Conservation (phyloP, 2,797 vertebrate species). For the Sebastes hubbsi region DNA sequence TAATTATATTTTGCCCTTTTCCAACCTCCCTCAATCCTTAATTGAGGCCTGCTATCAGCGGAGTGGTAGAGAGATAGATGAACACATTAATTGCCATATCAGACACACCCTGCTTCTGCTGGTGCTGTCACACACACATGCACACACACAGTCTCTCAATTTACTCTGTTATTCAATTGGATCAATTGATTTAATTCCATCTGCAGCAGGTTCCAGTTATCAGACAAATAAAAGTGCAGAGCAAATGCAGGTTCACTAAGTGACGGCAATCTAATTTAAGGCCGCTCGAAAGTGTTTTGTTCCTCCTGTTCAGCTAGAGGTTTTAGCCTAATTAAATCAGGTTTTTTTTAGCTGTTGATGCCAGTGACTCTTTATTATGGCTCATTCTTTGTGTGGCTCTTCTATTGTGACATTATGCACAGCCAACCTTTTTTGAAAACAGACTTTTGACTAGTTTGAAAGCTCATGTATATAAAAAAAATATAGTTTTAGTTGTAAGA, state of each 20-base stretch:
- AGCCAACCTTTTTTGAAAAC: neutral
- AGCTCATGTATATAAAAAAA: neutral
- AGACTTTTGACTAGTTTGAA: neutral
- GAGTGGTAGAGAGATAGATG: constrained; percentile 18
- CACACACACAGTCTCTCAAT: constrained; percentile 17
- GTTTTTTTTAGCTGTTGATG: neutral
- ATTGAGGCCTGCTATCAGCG: constrained; percentile 36
- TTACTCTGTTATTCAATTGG: constrained; percentile 23
- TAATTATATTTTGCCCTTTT: constrained; percentile 67
- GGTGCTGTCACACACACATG: neutral
- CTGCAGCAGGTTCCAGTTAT: constrained; percentile 42
- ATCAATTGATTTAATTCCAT: constrained; percentile 51
- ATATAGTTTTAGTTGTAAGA: neutral
- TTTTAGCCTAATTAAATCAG: constrained; percentile 40
- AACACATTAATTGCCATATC: constrained; percentile 10
- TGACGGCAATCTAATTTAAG: constrained; percentile 50
- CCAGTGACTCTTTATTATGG: neutral
- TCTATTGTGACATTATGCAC: neutral
- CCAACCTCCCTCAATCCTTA: constrained; percentile 15
- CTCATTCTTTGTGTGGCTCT: neutral
- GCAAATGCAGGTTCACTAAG: constrained; percentile 39
- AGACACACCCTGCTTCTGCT: constrained; percentile 21
- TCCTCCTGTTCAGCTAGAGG: neutral
- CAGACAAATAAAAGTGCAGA: constrained; percentile 28
- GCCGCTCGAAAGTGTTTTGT: constrained; percentile 22